Base-by-base conservation (phyloP, 2,797 vertebrate species). In the Rhabdomys pumilio region DNA sequence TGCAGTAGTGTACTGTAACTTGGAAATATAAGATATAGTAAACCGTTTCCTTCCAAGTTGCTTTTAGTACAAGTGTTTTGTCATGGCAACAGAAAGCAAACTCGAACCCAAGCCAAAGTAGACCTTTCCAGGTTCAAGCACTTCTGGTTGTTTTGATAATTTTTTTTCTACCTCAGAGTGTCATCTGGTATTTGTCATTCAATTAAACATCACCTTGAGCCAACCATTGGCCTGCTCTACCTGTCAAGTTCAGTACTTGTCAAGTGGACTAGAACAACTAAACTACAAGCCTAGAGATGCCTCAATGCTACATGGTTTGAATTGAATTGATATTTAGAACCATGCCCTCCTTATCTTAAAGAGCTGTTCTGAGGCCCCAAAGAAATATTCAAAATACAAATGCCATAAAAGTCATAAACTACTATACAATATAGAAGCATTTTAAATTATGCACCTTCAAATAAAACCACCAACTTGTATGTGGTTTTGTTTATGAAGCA, bases 401-500 rank as follows among this genome's bases (percentile, higher is more conserved):
- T 67, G 26, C 47, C 72, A 96, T 22, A 85, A 90, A 95, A 92
- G 8, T 90, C 94, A 79, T 88, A 47, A 96, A 92, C 20, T 88
- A 41, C 41, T 88, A 77, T 84, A 69, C 5, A 91, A 95, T 89
- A 57, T 90, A 82, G 69, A 96, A 94, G 57, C 87, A 41, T 90
- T 95, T 65, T 95, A 89, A 92, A 95, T 95, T 91, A 73, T 93
- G 57, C 4, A 87, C 87, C 63, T 91, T 80, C 53, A 96, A 90
- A 90, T 95, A 90, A 73, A 95, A 93, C 44, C 69, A 93, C 88
- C 63, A 95, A 81, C 13, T 89, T 77, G 29, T 73, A 90, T 0
- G 1, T 90, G 41, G 10, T 95, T 73, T 95, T 38, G n/a, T 61
- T 84, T 95, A 92, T 53, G 90, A 95, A 97, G 50, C 44, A 92